Evolutionary conservation across 2,797 vertebrate genomes (phyloP).

Genomic region (Aselliscus stoliczkanus): DNA sequence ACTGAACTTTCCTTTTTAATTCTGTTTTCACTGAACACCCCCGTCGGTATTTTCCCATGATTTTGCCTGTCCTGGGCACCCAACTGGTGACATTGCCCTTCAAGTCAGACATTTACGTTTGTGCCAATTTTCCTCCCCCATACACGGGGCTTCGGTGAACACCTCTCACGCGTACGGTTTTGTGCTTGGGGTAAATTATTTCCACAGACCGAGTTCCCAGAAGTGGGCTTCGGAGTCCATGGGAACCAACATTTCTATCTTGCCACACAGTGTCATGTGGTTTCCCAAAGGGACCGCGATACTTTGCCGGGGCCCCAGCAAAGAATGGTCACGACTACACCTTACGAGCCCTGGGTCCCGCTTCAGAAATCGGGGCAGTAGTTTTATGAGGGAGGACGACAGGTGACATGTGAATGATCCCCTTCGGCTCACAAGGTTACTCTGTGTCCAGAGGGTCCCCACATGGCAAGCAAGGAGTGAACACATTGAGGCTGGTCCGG

Average conservation of each 20-base stretch:
- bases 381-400: neutral
- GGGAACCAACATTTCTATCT: neutral
- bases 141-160: rapidly evolving
- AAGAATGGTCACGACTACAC: rapidly evolving
- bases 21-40: no score
- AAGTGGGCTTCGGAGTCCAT: rapidly evolving
- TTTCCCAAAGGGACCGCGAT: neutral
- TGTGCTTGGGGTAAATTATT: no score
- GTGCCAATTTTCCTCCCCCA: neutral
- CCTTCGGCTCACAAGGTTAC: rapidly evolving
- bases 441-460: neutral
- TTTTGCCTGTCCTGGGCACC: no score
- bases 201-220: neutral
- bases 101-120: neutral
- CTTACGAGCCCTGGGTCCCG: neutral
- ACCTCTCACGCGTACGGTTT: rapidly evolving
- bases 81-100: neutral
- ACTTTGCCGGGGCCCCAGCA: neutral
- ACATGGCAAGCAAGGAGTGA: rapidly evolving
- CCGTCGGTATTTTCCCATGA: neutral
- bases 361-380: neutral
- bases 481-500: neutral
- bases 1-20: neutral
- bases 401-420: neutral
- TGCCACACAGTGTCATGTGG: neutral